Evolutionary conservation across 2,797 vertebrate species (phyloP), one percentile per base, ranked within the genome.

Genomic region (Etheostoma perlongum): DNA sequence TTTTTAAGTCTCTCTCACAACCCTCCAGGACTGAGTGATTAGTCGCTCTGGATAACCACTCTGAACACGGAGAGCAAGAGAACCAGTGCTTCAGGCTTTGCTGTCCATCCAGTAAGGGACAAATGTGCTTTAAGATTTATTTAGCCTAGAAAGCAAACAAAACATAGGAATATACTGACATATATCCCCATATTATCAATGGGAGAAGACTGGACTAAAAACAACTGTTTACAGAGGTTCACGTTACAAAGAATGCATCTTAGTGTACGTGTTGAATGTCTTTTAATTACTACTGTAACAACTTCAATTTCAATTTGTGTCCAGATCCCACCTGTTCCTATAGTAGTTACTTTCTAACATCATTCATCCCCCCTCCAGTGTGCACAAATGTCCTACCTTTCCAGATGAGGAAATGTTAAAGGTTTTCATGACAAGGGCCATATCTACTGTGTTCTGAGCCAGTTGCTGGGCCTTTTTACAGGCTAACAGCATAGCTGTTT

Each of bases 401-500:
- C 69, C 85, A 78, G 78, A 81, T 60, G 53, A 83, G 72, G 67
- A 79, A 68, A 60, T 65, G 47, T 74, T 59, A 23, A 16, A 33
- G 15, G 53, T 44, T 70, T 71, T 58, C 2, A 76, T 72, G 59
- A 54, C 55, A 33, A 63, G 48, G 44, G 4, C 13, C 12, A 47
- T 65, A 40, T 76, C 67, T 10, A 13, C 76, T 33, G 49, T 74
- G 64, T 54, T 72, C 51, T 62, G 71, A 54, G 48, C 44, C 23
- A 30, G 72, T 78, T 62, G 8, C 65, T 76, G 60, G 44, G 76
- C 36, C 65, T 79, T 63, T 66, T 85, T 85, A 63, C 42, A 27
- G 62, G 19, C 74, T 58, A 60, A 81, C 44, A 59, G 70, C 54
- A 13, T 23, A 55, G 61, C 86, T 91, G 91, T 75, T 81, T 75